These are phyloP conservation scores for Eptesicus fuscus DNA, from an alignment of 2,113 vertebrate species.

Conservation along the genomic window DNA sequence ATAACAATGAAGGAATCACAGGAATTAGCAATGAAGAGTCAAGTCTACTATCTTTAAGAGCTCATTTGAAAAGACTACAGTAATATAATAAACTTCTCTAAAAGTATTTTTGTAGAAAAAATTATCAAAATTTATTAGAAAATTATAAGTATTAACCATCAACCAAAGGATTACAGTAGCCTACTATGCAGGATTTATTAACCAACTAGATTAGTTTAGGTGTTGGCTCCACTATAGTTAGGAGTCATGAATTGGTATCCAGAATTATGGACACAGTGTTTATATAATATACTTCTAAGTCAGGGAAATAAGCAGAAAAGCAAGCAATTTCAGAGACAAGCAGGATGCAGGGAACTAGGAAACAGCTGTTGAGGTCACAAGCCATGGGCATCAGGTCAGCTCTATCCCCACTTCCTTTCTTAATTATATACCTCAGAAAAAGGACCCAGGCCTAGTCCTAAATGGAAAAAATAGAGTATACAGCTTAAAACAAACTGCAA, in stretches of 20 bases:
- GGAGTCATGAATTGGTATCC: not conserved
- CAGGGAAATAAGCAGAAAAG: not conserved
- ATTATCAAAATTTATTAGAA: slow-evolving; percentile 2
- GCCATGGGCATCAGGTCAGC: not conserved
- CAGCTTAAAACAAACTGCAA: slow-evolving; percentile 60
- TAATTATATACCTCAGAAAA: not conserved
- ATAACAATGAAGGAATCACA: not conserved
- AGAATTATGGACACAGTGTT: not conserved
- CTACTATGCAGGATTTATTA: not conserved
- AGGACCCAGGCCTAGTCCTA: not conserved
- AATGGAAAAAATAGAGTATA: slow-evolving; percentile 42
- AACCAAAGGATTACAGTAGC: not conserved
- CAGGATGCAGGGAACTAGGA: not conserved
- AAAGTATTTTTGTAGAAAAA: slow-evolving; percentile 1
- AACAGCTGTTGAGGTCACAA: not conserved
- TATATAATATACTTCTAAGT: not conserved
- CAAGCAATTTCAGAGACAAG: not conserved
- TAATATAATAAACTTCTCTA: not conserved
- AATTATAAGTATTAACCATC: not conserved
- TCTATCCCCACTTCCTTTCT: not conserved
- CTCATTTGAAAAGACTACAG: not conserved
- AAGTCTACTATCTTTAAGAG: not conserved
- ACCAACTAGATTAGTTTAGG: not conserved
- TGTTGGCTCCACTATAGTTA: not conserved
- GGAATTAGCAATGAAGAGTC: not conserved